These are phyloP conservation scores for Pachypeltis micranthus DNA, from an alignment of 1,140 invertebrate genomes.

Conservation along the genomic window DNA sequence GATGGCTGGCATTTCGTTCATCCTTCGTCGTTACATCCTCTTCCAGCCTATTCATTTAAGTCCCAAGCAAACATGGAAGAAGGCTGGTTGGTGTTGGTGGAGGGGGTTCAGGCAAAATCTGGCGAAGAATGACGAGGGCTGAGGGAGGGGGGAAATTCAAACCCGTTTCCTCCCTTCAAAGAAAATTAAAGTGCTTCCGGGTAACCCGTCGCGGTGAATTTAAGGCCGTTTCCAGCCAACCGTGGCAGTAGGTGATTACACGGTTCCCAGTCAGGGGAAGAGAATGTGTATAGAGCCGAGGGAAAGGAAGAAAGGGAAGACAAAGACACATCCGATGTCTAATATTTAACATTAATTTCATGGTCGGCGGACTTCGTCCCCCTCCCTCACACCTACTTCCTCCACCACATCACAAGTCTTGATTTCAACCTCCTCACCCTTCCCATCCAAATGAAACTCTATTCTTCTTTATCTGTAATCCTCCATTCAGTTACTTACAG, in stretches of 20 bases:
- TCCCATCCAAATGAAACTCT: background rate
- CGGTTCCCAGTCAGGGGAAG: background rate
- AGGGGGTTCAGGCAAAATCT: background rate
- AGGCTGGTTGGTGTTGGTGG: background rate
- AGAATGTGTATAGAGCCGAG: conserved; percentile 7
- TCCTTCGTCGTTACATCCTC: too few relatives aligned
- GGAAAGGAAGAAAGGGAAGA: too few relatives aligned
- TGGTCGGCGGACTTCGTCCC: background rate
- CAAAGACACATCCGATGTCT: conserved; percentile 13
- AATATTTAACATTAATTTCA: conserved; percentile 14
- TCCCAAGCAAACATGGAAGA: background rate
- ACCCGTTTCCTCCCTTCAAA: background rate
- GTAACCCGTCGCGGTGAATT: background rate
- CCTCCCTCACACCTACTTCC: background rate
- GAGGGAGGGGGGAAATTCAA: background rate
- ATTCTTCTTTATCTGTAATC: background rate
- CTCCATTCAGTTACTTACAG: too few relatives aligned
- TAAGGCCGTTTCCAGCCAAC: background rate
- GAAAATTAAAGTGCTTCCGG: background rate
- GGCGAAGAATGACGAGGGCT: background rate
- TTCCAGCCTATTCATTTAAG: background rate
- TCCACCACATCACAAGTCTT: background rate
- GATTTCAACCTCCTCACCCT: background rate
- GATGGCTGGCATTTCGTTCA: too few relatives aligned
- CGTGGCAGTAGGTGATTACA: conserved; percentile 8